These are phyloP conservation scores for Boulengeromyrus knoepffleri DNA, from an alignment of 2,113 vertebrate genomes.

Conservation along the genomic window DNA sequence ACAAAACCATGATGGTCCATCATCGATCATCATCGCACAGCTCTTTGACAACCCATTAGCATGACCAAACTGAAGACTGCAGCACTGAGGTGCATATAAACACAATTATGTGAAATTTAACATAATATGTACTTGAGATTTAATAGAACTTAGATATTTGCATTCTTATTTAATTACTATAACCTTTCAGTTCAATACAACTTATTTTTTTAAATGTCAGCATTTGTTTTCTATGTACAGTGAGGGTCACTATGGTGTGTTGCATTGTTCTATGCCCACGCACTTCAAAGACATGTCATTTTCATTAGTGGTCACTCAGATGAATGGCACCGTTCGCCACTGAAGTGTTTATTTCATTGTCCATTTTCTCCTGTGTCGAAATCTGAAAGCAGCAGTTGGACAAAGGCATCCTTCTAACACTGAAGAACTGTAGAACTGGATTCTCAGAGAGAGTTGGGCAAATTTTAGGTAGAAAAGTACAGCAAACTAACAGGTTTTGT, in stretches of 20 bases:
- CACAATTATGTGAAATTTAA: not conserved
- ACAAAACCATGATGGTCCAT: not conserved
- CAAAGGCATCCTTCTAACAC: not conserved
- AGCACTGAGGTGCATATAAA: not conserved
- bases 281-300: not conserved
- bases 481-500: not conserved
- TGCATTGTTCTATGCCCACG: not conserved
- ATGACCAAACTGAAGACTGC: not conserved
- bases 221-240: not conserved
- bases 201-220: not conserved
- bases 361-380: not conserved
- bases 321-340: not conserved
- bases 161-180: not conserved
- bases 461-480: not conserved
- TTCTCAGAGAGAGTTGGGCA: not conserved
- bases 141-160: not conserved
- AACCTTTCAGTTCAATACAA: not conserved
- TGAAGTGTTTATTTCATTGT: not conserved
- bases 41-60: not conserved
- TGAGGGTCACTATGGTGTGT: not conserved
- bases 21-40: not conserved
- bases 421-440: not conserved
- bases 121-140: not conserved
- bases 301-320: not conserved
- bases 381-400: not conserved